Evolutionary conservation across 2,888 invertebrate genomes (phyloP), one percentile per base, ranked within the genome.

Genomic region (Drosophila nigricruria): DNA sequence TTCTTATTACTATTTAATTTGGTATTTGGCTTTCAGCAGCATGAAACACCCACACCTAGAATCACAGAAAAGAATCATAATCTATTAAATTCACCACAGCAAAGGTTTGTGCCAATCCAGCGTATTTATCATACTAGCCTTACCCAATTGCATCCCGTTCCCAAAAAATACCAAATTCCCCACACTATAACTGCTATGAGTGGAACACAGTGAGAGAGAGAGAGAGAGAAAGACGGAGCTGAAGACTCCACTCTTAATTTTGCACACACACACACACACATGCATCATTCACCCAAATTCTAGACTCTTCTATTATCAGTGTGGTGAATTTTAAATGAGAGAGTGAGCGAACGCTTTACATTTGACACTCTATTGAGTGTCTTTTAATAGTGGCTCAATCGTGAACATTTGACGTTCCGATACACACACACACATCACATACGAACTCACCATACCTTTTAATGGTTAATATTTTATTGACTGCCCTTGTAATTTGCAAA

Each of bases 21-120:
- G 91, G 91, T 91, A 91, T 91, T 91, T 92, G 92, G 92, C 91
- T 93, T 92, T 92, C 93, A 93, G 93, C 93, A 93, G 93, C 93
- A 92, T 93, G 92, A 91, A 82, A 89, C 92, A 89, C 86, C 91
- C 78, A 88, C 92, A 90, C 89, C 92, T 92, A 93, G 91, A 92
- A 84, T 92, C 87, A 91, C 90, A 88, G 92, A 92, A 91, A 92
- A 92, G 90, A 92, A 91, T 90, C 90, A 90, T 91, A 84, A 90
- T 84, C 81, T 74, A 77, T 81, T 90, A 89, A 90, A 83, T 67
- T 90, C 91, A 90, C 88, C 85, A 76, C 91, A 81, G 79, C 90
- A 90, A 92, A 93, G 92, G 92, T 93, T 93, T 92, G 92, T 92
- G 82, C 80, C 76, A 82, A 72, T 57, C 61, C 52, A 56, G 64